phyloP scores from a whole-genome alignment of 2,797 vertebrate genomes.

The Capromys pilorides region DNA sequence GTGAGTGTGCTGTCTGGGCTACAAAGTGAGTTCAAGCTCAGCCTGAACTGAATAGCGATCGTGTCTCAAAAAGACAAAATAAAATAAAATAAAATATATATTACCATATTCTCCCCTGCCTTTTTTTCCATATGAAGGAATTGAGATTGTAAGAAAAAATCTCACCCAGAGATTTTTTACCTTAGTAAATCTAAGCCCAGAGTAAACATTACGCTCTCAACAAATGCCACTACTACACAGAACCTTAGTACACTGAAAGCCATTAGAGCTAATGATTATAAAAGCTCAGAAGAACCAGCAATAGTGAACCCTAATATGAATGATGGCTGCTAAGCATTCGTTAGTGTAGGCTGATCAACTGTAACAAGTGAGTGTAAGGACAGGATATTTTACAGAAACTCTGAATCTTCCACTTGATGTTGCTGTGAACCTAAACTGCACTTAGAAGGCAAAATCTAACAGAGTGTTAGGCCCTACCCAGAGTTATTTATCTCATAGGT shows the following conservation, averaged over 20 bases:
- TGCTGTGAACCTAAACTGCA: background rate
- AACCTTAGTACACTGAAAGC: background rate
- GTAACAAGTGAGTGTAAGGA: background rate
- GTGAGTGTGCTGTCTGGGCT: too few species aligned
- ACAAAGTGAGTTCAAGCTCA: too few species aligned
- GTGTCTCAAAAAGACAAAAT: too few species aligned
- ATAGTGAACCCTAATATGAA: background rate
- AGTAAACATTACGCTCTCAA: background rate
- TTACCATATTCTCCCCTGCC: background rate
- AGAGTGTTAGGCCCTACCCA: background rate
- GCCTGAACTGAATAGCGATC: too few species aligned
- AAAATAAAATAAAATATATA: background rate
- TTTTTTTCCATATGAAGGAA: background rate
- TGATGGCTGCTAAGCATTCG: background rate
- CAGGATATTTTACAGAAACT: background rate
- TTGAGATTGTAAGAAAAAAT: constrained; percentile 29
- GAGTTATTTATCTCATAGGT: background rate
- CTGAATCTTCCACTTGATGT: background rate
- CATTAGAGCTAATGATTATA: background rate
- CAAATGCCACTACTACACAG: background rate
- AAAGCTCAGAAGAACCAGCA: background rate
- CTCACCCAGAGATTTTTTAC: too few species aligned
- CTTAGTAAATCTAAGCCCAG: background rate
- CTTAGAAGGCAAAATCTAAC: background rate
- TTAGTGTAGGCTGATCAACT: background rate